Evolutionary conservation across 2,113 vertebrate species (phyloP), one percentile per base, ranked within the genome.

Genomic region (Alethe diademata): DNA sequence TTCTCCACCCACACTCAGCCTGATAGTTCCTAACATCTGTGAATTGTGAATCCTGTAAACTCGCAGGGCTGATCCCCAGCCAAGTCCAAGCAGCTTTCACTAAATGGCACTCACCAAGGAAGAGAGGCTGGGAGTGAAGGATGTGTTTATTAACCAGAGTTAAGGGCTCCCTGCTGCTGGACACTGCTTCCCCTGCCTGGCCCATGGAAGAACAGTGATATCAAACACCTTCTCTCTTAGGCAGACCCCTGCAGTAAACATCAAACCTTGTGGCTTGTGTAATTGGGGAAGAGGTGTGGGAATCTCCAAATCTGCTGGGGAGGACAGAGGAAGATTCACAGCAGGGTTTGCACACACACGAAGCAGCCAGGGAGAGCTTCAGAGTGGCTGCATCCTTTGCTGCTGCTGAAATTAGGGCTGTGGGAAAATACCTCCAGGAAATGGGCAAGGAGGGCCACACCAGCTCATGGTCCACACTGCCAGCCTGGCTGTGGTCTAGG

Each of bases 11-110:
- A 98, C 98, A 96, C 98, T 97, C 97, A 94, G 97, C 87, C 97
- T 84, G 95, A 98, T 97, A 97, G 97, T 91, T 97, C 96, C 96
- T 97, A 98, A 98, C 98, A 98, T 98, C 98, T 98, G 98, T 98
- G 98, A 98, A 98, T 98, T 98, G 98, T 98, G 98, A 97, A 97
- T 97, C 95, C 96, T 93, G 89, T 94, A 95, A 97, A 97, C 95
- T 97, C 29, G 58, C 72, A 56, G 84, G 86, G 97, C 97, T 98
- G 97, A 98, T 94, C 76, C 33, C 51, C 19, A 19, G 97, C 98
- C 98, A 98, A 98, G 86, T 92, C 69, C 86, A 92, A 97, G 97
- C 97, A 96, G 94, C 96, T 96, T 96, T 94, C 42, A 8, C 87
- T 95, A 97, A 96, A 95, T 17, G 47, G 80, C 91, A 86, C 83